Evolutionary conservation across 2,888 invertebrate genomes (phyloP).

Genomic region (Fabriciana adippe): DNA sequence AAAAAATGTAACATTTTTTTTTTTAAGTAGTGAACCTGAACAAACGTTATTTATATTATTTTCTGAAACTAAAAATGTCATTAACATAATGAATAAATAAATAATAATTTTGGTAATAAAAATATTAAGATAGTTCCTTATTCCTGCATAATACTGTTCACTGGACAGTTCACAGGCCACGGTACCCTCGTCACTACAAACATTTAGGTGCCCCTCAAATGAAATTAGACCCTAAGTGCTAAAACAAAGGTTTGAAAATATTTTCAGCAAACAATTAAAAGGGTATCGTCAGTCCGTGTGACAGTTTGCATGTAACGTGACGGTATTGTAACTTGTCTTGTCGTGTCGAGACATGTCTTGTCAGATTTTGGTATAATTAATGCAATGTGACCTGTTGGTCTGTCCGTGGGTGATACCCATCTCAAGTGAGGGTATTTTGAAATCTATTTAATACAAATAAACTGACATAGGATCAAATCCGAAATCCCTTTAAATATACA

Average conservation of each 20-base stretch:
- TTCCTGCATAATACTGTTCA: constrained; percentile 5
- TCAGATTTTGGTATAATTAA: constrained; percentile 22
- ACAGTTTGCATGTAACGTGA: constrained; percentile 34
- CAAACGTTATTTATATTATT: too few relatives aligned
- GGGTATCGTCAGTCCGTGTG: constrained; percentile 28
- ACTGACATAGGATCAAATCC: too few relatives aligned
- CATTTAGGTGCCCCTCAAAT: constrained; percentile 10
- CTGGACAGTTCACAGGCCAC: constrained; percentile 10
- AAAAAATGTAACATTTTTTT: too few relatives aligned
- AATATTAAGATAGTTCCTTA: background rate
- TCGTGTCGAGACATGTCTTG: background rate
- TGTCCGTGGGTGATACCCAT: background rate
- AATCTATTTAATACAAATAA: background rate
- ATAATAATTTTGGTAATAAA: background rate
- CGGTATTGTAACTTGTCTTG: constrained; percentile 15
- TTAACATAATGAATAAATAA: too few relatives aligned
- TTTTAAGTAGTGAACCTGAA: too few relatives aligned
- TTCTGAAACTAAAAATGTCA: background rate
- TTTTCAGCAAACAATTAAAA: constrained; percentile 10
- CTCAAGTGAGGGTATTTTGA: background rate
- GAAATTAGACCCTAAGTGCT: constrained; percentile 15
- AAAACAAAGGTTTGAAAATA: constrained; percentile 5
- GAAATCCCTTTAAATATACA: too few relatives aligned
- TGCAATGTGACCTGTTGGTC: constrained; percentile 12
- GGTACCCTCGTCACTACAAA: constrained; percentile 22